Evolutionary conservation across 2,797 vertebrate genomes (phyloP), one percentile per base, ranked within the genome.

Genomic region (Sus cebifrons): DNA sequence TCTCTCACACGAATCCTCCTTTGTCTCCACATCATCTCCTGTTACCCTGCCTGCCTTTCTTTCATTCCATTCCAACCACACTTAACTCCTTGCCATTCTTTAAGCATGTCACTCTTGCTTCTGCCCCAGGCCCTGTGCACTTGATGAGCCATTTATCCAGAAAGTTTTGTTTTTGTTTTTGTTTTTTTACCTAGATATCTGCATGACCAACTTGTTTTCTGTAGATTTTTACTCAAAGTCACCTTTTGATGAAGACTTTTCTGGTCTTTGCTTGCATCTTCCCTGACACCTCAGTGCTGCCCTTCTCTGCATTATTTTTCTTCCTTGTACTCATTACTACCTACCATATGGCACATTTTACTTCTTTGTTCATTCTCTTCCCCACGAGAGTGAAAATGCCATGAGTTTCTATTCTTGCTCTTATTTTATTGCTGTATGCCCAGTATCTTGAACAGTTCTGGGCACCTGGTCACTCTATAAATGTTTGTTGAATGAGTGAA

Each of bases 111-210:
- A 56, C 83, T 60, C 40, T 79, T 84, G 40, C 79, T 70, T 82
- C 27, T 87, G 86, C 67, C 74, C 71, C 67, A 36, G 71, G 87
- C 89, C 71, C 89, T 94, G 92, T 94, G 93, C 40, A 86, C 86
- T 77, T 91, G 65, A 52, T 58, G 32, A n/a, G 56, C 44, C 29
- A 62, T 88, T 89, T 77, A 10, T 89, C 56, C 23, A 70, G 75
- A 90, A 88, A 14, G 29, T 79, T 29, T 56, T 36, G 36, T 36
- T 36, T 32, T 32, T 58, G 18, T 58, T 78, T 1, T 14, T 58
- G 15, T 3, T 58, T 60, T 79, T 40, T 52, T 2, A 82, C 25
- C 13, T 15, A 67, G n/a, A 21, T 20, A 18, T n/a, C 58, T 91
- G 12, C 58, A 15, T 89, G 65, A 64, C 73, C 89, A 58, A 65